Percentiles rank a stretch among this genome's conserved stretches.
phyloP scores from a whole-genome alignment of 92 coral and sea anemone genomes.

The Phenganax subtilis region DNA sequence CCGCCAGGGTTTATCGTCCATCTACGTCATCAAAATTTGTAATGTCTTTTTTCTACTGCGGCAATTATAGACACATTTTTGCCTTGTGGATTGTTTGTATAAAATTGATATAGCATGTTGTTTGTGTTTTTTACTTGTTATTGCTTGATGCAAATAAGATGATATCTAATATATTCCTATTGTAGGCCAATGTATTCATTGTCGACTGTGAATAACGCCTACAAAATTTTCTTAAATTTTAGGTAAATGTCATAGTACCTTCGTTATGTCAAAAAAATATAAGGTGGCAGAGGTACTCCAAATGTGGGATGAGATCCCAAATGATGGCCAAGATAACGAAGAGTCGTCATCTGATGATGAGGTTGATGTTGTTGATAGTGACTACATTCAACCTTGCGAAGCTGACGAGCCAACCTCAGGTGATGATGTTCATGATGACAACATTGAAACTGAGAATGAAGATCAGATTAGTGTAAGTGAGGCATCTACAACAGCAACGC shows the following conservation, averaged over 20 bases:
- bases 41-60: too few relatives aligned
- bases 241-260: neutral
- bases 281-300: neutral
- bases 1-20: too few relatives aligned
- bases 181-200: neutral
- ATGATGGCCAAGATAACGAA: neutral
- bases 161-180: neutral
- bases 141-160: too few relatives aligned
- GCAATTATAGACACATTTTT: too few relatives aligned
- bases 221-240: slow-evolving; percentile 8
- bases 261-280: neutral
- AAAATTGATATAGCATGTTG: too few relatives aligned
- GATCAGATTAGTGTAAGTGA: slow-evolving; percentile 13
- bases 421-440: slow-evolving; percentile 27
- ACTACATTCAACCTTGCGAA: slow-evolving; percentile 20
- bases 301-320: slow-evolving; percentile 3
- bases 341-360: slow-evolving; percentile 22
- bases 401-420: slow-evolving; percentile 23
- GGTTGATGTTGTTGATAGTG: slow-evolving; percentile 15
- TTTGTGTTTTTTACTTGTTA: too few relatives aligned
- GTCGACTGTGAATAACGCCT: slow-evolving; percentile 2
- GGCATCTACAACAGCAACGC: slow-evolving; percentile 1
- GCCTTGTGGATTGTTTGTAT: too few relatives aligned
- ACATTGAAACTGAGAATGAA: slow-evolving; percentile 16
- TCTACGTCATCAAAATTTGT: too few relatives aligned